Conservation (phyloP, 1,140 invertebrate genomes). For the Lordiphosa stackelbergi region DNA sequence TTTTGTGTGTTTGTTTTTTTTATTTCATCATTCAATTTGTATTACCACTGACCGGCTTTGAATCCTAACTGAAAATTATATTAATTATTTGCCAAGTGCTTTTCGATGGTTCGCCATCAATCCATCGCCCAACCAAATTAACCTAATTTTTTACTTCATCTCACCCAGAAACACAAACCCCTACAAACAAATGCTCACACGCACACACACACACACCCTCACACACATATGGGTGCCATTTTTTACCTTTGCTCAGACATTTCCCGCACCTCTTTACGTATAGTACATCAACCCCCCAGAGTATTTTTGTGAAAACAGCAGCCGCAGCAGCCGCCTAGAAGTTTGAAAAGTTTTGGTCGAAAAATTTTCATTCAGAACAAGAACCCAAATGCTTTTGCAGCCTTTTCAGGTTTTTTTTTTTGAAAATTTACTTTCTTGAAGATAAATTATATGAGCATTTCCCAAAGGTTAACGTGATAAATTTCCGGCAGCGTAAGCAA, state of each 20-base stretch:
- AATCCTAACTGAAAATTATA: slow-evolving; percentile 31
- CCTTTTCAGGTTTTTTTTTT: slow-evolving; percentile 30
- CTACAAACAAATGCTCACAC: slow-evolving; percentile 27
- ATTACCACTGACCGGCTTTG: slow-evolving; percentile 5
- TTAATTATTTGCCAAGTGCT: slow-evolving; percentile 73
- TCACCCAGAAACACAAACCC: slow-evolving; percentile 4
- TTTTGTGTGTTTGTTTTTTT: too few relatives aligned
- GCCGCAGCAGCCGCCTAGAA: slow-evolving; percentile 21
- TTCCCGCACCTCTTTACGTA: slow-evolving; percentile 2
- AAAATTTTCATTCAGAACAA: slow-evolving; percentile 25
- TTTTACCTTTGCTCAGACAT: slow-evolving; percentile 15
- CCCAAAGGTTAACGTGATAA: slow-evolving; percentile 75
- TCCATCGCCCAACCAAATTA: slow-evolving; percentile 56
- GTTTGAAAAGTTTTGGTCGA: slow-evolving; percentile 48
- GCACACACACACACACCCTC: too few relatives aligned
- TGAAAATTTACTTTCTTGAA: slow-evolving; percentile 68
- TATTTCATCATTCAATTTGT: too few relatives aligned
- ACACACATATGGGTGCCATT: slow-evolving; percentile 3
- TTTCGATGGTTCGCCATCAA: slow-evolving; percentile 63
- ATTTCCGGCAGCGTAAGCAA: slow-evolving; percentile 71
- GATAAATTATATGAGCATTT: slow-evolving; percentile 75
- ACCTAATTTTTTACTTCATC: slow-evolving; percentile 62
- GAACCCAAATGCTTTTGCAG: slow-evolving; percentile 31
- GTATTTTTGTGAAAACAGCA: slow-evolving; percentile 54
- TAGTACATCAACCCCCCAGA: slow-evolving; percentile 38